A percentile compares a stretch with the other conserved stretches of the same genome.
phyloP scores from a whole-genome alignment of 2,888 invertebrate genomes.

The Pristionchus maxplancki region DNA sequence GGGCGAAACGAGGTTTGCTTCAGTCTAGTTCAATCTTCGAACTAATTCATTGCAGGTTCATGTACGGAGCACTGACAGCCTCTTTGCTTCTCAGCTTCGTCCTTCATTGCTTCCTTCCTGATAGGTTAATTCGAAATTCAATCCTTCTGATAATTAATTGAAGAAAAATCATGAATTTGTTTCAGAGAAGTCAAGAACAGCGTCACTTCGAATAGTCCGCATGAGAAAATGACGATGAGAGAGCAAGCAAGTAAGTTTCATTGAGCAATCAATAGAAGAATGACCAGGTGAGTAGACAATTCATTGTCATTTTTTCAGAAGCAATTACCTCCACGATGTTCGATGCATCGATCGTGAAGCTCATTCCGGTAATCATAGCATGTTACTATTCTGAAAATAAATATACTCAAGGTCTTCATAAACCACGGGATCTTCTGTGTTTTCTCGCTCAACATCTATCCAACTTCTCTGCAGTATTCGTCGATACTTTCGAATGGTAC shows the following conservation, averaged over 20 bases:
- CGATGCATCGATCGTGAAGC: not conserved
- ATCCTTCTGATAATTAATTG: too few species aligned
- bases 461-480: slow-evolving; percentile 39
- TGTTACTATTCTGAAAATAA: too few species aligned
- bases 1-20: slow-evolving; percentile 21
- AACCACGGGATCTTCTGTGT: slow-evolving; percentile 9
- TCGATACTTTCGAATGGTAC: not conserved
- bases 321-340: not conserved
- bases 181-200: slow-evolving; percentile 37
- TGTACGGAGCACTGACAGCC: slow-evolving; percentile 16
- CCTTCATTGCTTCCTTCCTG: slow-evolving; percentile 7
- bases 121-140: not conserved
- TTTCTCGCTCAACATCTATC: slow-evolving; percentile 34
- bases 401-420: not conserved
- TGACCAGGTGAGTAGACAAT: too few species aligned
- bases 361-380: not conserved
- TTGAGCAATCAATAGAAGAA: not conserved
- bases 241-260: slow-evolving; percentile 21
- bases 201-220: slow-evolving; percentile 20
- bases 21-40: not conserved
- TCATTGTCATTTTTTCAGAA: not conserved
- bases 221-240: slow-evolving; percentile 24
- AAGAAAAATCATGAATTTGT: not conserved
- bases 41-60: not conserved
- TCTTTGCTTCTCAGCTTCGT: not conserved